Percentiles rank a stretch among this genome's conserved stretches.
phyloP scores from a whole-genome alignment of 2,797 vertebrate species.

The Poeciliopsis paucimaculata region DNA sequence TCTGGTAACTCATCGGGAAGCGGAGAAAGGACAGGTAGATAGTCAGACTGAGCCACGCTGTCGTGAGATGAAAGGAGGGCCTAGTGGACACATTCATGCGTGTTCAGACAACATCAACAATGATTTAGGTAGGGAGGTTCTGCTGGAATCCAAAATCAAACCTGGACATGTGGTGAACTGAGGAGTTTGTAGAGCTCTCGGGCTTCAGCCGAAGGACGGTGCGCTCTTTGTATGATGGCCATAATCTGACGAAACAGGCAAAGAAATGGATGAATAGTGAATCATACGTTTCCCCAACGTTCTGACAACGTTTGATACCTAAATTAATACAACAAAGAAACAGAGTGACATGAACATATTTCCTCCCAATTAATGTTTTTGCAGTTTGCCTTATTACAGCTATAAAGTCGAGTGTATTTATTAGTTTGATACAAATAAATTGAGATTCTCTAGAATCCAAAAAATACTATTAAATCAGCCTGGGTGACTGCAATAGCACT shows the following conservation, averaged over 20 bases:
- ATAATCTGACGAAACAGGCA: constrained; percentile 70
- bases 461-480: neutral
- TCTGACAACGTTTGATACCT: neutral
- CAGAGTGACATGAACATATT: neutral
- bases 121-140: no score
- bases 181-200: constrained; percentile 85
- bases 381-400: neutral
- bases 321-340: neutral
- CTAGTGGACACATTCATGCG: constrained; percentile 61
- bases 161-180: constrained; percentile 87
- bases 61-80: constrained; percentile 90
- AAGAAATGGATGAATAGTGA: neutral
- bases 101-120: neutral
- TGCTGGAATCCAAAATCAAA: constrained; percentile 6
- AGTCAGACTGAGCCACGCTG: constrained; percentile 88
- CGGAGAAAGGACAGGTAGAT: constrained; percentile 85
- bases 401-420: neutral
- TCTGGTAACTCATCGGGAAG: constrained; percentile 87
- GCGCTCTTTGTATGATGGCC: constrained; percentile 68
- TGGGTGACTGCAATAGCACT: neutral
- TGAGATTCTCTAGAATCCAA: neutral
- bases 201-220: constrained; percentile 76
- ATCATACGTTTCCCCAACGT: neutral
- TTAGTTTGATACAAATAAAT: neutral
- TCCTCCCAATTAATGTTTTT: neutral